Evolutionary conservation across 2,888 invertebrate species (phyloP).

Genomic region (Ochropleura leucogaster): DNA sequence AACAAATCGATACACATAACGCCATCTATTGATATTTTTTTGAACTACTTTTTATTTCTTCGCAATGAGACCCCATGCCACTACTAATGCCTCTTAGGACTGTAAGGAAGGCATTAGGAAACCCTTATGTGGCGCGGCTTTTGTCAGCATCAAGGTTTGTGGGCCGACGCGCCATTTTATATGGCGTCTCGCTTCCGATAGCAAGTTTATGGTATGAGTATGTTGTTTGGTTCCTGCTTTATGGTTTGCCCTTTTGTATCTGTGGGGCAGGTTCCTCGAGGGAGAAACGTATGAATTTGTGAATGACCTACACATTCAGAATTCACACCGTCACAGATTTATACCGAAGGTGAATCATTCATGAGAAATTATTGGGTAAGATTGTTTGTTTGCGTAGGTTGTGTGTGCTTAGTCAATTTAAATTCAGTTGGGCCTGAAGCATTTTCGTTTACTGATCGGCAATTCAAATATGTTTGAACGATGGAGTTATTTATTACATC

Average conservation of each 20-base stretch:
- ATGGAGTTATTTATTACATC: background rate
- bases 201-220: conserved; percentile 11
- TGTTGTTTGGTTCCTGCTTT: conserved; percentile 1
- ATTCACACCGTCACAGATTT: background rate
- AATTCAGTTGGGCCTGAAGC: background rate
- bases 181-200: conserved; percentile 16
- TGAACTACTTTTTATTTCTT: too few relatives aligned
- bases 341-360: background rate
- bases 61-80: too few relatives aligned
- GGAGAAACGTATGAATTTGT: background rate
- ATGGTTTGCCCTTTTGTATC: background rate
- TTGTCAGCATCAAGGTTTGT: conserved; percentile 46
- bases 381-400: background rate
- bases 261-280: background rate
- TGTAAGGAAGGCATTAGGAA: conserved; percentile 65
- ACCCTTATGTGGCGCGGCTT: conserved; percentile 44
- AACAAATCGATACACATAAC: too few relatives aligned
- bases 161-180: conserved; percentile 8
- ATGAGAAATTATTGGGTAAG: background rate
- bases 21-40: too few relatives aligned
- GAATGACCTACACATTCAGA: background rate
- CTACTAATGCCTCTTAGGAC: conserved; percentile 51
- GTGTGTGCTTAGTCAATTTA: background rate
- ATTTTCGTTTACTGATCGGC: background rate
- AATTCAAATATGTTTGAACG: background rate